Base-by-base conservation (phyloP, 2,113 vertebrate genomes). In the Mesoclemmys tuberculata region DNA sequence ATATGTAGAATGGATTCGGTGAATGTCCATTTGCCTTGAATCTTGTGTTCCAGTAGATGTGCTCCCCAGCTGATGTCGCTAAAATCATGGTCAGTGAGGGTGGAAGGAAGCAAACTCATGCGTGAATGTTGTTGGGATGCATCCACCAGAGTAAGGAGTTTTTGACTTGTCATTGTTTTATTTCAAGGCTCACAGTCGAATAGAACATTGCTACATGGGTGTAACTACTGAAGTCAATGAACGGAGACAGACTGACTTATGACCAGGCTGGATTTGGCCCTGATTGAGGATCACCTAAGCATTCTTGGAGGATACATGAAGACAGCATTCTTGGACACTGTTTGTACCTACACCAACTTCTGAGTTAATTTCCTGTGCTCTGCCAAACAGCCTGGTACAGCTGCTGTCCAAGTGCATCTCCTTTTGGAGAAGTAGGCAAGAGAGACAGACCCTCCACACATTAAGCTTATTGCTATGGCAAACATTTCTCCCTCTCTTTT, bases 271-370 rank as follows among this genome's bases (percentile, higher is more conserved):
- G 16, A 58, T 61, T n/a, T 80, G 83, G 35, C 80, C 0, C 0
- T 13, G 82, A 26, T 5, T 48, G 77, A 11, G 27, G 18, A 3
- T 41, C 55, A 84, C 80, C 75, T 61, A 64, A 87, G 81, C 56
- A 35, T 31, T 77, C 84, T 54, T 8, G 44, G 24, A 5, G 68
- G 7, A 31, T 6, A 10, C 1, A 0, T 38, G n/a, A 38, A 61
- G 55, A 49, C 2, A 1, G 1, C 1, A 27, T 74, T 54, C 64
- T 54, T 2, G 64, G 83, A 31, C 29, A 13, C 2, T 51, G 41
- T 18, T n/a, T 10, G 44, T 24, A 22, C 27, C 2, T 52, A 0
- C 1, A 48, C 4, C 31, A 24, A 46, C 46, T n/a, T 49, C 2
- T 1, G 51, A 90, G 86, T 4, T 0, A 0, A 2, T 77, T 46